Evolutionary conservation across 2,888 invertebrate species (phyloP).

Genomic region (Onthophagus sagittarius): DNA sequence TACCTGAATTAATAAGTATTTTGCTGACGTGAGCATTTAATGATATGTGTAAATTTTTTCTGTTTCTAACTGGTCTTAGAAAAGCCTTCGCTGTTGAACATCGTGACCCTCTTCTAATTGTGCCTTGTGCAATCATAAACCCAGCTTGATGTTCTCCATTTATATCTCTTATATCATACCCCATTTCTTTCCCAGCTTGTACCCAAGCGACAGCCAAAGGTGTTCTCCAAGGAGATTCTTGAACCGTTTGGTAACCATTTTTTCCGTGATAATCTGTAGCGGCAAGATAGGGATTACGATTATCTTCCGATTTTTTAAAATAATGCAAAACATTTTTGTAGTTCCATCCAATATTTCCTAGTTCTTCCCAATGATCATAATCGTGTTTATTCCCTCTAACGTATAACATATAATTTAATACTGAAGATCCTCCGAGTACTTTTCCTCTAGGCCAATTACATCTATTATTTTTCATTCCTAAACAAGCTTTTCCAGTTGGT

Average conservation of each 20-base stretch:
- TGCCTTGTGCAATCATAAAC: constrained; percentile 84
- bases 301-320: constrained; percentile 87
- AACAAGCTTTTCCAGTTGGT: constrained; percentile 73
- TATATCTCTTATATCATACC: constrained; percentile 78
- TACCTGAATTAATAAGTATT: constrained; percentile 68
- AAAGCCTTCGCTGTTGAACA: constrained; percentile 89
- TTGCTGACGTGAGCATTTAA: constrained; percentile 76
- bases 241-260: constrained; percentile 72
- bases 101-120: constrained; percentile 74
- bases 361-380: constrained; percentile 83
- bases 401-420: constrained; percentile 88
- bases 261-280: constrained; percentile 65
- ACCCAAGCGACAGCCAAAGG: constrained; percentile 79
- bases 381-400: constrained; percentile 77
- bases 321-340: constrained; percentile 81
- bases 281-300: constrained; percentile 77
- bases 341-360: constrained; percentile 84
- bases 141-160: constrained; percentile 79
- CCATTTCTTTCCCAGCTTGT: constrained; percentile 76
- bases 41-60: constrained; percentile 77
- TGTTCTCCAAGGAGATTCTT: constrained; percentile 81
- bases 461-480: constrained; percentile 75
- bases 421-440: constrained; percentile 84
- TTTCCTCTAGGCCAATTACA: constrained; percentile 90
- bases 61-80: constrained; percentile 68